Percentiles rank a stretch among this genome's conserved stretches.
Evolutionary conservation across 2,888 invertebrate genomes (phyloP).

Genomic region (Lycia hirtaria): DNA sequence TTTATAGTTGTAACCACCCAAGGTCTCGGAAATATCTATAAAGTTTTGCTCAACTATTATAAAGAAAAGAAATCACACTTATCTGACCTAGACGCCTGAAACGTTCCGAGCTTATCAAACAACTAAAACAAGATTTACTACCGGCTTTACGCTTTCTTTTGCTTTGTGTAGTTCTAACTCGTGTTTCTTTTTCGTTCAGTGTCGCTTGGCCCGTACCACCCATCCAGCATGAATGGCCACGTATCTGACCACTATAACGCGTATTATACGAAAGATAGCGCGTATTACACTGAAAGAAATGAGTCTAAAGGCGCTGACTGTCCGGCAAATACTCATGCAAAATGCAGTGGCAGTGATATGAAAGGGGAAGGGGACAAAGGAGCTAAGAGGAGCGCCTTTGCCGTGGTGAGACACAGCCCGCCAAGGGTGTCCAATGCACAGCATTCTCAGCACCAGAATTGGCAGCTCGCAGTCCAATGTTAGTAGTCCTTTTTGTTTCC

Average conservation of each 20-base stretch:
- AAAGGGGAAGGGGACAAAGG: conserved; percentile 77
- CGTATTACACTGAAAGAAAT: conserved; percentile 81
- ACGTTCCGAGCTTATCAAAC: conserved; percentile 43
- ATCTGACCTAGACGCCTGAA: conserved; percentile 34
- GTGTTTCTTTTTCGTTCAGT: conserved; percentile 69
- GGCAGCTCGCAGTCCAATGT: conserved; percentile 88
- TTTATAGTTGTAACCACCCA: not conserved
- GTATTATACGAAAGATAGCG: conserved; percentile 82
- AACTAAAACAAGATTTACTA: conserved; percentile 48
- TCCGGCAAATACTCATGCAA: conserved; percentile 81
- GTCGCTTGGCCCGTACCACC: conserved; percentile 82
- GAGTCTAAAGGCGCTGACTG: conserved; percentile 75
- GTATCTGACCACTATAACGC: conserved; percentile 80
- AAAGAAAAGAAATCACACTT: conserved; percentile 33
- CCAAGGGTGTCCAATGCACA: conserved; percentile 76
- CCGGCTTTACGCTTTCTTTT: conserved; percentile 63
- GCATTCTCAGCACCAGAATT: conserved; percentile 68
- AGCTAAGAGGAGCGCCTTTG: conserved; percentile 87
- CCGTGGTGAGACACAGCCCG: conserved; percentile 86
- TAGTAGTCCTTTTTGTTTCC: conserved; percentile 79
- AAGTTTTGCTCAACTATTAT: conserved; percentile 22
- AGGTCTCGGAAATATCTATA: conserved; percentile 7
- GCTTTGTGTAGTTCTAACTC: conserved; percentile 84
- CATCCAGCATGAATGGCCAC: conserved; percentile 79
- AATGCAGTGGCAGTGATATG: conserved; percentile 74